These are phyloP conservation scores for Coecobrya sp. DNA, from an alignment of 2,888 invertebrate species.

Conservation along the genomic window DNA sequence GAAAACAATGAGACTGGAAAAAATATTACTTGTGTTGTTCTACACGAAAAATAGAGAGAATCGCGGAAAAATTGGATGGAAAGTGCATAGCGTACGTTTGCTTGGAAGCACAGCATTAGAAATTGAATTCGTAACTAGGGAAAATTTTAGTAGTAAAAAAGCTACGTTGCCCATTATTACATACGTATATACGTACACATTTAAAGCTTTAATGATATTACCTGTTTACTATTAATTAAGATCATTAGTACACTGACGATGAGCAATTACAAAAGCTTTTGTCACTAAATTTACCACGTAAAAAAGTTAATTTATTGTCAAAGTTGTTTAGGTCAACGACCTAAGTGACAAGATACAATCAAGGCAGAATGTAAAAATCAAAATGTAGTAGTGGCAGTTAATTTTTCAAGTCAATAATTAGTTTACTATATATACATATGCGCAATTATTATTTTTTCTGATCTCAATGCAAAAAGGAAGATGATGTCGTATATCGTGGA, in stretches of 20 bases:
- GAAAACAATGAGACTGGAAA: constrained; percentile 43
- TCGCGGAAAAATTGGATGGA: not conserved
- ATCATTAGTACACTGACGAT: too few relatives aligned
- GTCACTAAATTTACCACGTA: not conserved
- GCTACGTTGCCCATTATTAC: not conserved
- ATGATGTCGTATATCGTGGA: not conserved
- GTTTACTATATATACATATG: not conserved
- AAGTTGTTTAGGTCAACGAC: too few relatives aligned
- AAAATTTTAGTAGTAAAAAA: too few relatives aligned
- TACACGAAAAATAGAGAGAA: not conserved
- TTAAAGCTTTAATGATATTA: constrained; percentile 29
- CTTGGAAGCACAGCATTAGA: not conserved
- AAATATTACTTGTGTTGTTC: not conserved
- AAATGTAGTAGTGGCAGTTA: not conserved
- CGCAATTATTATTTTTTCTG: not conserved
- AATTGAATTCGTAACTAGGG: not conserved
- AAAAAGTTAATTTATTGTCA: not conserved
- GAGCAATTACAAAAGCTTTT: too few relatives aligned
- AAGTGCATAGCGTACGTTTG: not conserved
- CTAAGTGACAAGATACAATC: not conserved
- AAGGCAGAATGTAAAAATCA: not conserved
- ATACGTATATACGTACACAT: not conserved
- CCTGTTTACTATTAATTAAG: constrained; percentile 6
- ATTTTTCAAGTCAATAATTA: constrained; percentile 15
- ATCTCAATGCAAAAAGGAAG: constrained; percentile 8